These are phyloP conservation scores for Atlantisia rogersi DNA, from an alignment of 2,113 vertebrate genomes.

Conservation along the genomic window DNA sequence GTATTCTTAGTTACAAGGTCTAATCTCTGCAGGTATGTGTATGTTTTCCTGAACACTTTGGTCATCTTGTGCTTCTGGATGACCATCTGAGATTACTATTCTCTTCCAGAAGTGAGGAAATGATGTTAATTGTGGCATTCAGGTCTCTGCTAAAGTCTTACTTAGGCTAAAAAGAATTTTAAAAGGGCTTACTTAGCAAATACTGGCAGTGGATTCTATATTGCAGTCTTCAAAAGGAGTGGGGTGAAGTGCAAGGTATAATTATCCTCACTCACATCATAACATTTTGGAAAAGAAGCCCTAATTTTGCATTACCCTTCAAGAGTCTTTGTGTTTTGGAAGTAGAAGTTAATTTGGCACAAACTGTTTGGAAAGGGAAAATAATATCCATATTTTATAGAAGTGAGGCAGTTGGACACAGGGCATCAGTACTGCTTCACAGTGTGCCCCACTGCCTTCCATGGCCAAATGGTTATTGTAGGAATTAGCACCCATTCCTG, in stretches of 20 bases:
- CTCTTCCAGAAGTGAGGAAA: not conserved
- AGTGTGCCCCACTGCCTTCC: not conserved
- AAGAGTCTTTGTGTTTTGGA: not conserved
- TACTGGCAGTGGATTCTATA: not conserved
- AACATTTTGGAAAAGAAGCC: not conserved
- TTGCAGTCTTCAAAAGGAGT: not conserved
- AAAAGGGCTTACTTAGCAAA: not conserved
- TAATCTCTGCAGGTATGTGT: not conserved
- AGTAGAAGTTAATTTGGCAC: not conserved
- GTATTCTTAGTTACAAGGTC: not conserved
- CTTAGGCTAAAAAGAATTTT: not conserved
- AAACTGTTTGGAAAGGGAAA: not conserved
- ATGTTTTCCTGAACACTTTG: not conserved
- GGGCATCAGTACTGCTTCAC: not conserved
- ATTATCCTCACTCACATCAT: not conserved
- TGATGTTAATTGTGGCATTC: not conserved
- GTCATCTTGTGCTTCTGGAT: not conserved
- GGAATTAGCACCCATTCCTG: not conserved
- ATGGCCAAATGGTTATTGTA: rapidly evolving
- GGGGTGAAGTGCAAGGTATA: not conserved
- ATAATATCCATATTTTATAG: not conserved
- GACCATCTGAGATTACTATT: not conserved
- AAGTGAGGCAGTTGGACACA: not conserved
- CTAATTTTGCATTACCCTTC: not conserved
- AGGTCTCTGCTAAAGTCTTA: not conserved